These are phyloP conservation scores for Drosophila subobscura DNA, from an alignment of 1,140 invertebrate species.

Conservation along the genomic window DNA sequence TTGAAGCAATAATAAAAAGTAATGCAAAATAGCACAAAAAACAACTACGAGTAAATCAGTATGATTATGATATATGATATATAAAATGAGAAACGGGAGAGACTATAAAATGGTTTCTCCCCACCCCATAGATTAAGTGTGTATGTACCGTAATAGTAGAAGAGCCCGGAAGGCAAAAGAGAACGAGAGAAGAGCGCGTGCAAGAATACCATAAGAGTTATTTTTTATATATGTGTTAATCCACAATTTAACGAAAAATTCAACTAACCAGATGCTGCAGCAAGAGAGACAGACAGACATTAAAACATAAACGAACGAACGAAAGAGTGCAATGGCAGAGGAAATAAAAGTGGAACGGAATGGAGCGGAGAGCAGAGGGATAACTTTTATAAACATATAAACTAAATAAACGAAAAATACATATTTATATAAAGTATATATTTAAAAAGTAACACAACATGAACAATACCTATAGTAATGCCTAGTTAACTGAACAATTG, in stretches of 20 bases:
- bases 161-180: constrained; percentile 34
- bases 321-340: constrained; percentile 1
- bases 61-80: constrained; percentile 28
- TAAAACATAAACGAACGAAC: too few relatives aligned
- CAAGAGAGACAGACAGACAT: constrained; percentile 30
- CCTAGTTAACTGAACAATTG: constrained; percentile 75
- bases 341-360: constrained; percentile 6
- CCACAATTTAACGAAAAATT: constrained; percentile 63
- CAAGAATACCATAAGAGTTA: constrained; percentile 45
- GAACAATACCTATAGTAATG: constrained; percentile 79
- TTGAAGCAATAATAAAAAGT: constrained; percentile 56
- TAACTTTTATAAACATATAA: constrained; percentile 43
- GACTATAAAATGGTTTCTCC: constrained; percentile 73
- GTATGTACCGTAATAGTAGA: constrained; percentile 32
- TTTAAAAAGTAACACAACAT: constrained; percentile 60
- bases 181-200: constrained; percentile 1
- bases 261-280: constrained; percentile 37
- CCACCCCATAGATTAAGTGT: constrained; percentile 42
- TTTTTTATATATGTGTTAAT: constrained; percentile 73
- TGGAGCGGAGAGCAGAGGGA: constrained; percentile 6
- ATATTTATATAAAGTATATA: constrained; percentile 61
- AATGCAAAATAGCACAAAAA: constrained; percentile 60
- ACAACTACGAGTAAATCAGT: constrained; percentile 20
- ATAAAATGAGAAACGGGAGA: constrained; percentile 34
- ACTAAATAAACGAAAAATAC: constrained; percentile 47